phyloP scores from a whole-genome alignment of 2,113 vertebrate species.

The Austrofundulus limnaeus region DNA sequence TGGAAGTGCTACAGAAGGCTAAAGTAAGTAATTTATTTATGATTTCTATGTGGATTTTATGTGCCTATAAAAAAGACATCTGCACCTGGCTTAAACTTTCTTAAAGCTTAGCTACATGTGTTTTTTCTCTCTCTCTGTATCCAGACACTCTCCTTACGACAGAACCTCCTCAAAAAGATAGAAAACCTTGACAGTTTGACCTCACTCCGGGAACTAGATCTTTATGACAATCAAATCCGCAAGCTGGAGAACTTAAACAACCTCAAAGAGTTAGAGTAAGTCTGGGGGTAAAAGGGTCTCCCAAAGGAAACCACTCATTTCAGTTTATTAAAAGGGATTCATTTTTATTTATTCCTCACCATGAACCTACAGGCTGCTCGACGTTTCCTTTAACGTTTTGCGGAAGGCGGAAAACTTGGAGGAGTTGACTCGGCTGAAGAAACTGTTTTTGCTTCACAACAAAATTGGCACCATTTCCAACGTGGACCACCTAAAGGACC shows the following conservation, averaged over 20 bases:
- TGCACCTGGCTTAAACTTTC: not conserved
- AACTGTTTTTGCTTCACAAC: constrained; percentile 97
- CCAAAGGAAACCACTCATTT: not conserved
- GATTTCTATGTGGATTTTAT: not conserved
- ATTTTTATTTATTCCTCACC: not conserved
- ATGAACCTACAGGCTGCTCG: constrained; percentile 83
- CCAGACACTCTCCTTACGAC: constrained; percentile 93
- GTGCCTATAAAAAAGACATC: not conserved
- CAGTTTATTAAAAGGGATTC: not conserved
- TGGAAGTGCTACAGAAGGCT: constrained; percentile 93
- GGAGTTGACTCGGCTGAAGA: constrained; percentile 84
- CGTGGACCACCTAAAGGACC: constrained; percentile 81
- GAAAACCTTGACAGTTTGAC: constrained; percentile 91
- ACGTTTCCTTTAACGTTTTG: constrained; percentile 95
- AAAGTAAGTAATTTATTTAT: constrained; percentile 81
- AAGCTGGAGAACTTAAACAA: constrained; percentile 92
- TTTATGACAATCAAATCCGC: constrained; percentile 97
- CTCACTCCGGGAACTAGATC: constrained; percentile 88
- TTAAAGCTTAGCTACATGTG: not conserved
- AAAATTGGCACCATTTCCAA: constrained; percentile 92
- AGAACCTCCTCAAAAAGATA: constrained; percentile 94
- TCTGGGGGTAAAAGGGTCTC: constrained; percentile 29
- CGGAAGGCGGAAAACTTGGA: constrained; percentile 92
- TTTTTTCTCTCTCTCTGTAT: constrained; percentile 5
- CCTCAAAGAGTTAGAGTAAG: constrained; percentile 92